Conservation (phyloP, 2,113 vertebrate species). For the Otis tarda region DNA sequence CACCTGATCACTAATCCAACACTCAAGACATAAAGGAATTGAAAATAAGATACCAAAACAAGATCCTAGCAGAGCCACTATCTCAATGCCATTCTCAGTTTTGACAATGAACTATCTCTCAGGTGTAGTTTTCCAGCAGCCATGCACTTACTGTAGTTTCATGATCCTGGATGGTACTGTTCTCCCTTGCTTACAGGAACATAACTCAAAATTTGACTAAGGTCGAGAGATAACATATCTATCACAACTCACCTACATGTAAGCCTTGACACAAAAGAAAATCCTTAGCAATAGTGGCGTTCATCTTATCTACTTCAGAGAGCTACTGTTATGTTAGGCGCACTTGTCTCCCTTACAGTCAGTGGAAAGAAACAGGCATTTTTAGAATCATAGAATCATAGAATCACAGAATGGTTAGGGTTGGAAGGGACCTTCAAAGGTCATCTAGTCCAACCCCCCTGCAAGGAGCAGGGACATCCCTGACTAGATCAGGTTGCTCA, state of each 20-base stretch:
- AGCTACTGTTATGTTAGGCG: neutral
- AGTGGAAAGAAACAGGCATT: neutral
- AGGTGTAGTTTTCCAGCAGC: neutral
- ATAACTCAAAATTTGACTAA: neutral
- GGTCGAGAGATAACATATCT: neutral
- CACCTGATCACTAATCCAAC: neutral
- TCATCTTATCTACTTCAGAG: neutral
- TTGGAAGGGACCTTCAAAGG: no score
- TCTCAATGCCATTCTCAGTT: neutral
- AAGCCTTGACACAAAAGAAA: neutral
- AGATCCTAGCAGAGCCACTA: neutral
- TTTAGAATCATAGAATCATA: no score
- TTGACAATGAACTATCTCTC: neutral
- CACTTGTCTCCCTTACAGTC: neutral
- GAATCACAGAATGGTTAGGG: no score
- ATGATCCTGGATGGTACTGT: neutral
- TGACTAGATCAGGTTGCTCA: no score
- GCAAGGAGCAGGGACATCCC: no score
- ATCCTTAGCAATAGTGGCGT: neutral
- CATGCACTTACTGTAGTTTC: neutral
- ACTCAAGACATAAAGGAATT: neutral
- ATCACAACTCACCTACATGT: fast-evolving
- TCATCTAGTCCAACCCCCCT: no score
- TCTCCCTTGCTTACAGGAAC: neutral
- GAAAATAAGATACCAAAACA: neutral